Conservation (phyloP, 2,888 invertebrate species). For the Coleophora deauratella region DNA sequence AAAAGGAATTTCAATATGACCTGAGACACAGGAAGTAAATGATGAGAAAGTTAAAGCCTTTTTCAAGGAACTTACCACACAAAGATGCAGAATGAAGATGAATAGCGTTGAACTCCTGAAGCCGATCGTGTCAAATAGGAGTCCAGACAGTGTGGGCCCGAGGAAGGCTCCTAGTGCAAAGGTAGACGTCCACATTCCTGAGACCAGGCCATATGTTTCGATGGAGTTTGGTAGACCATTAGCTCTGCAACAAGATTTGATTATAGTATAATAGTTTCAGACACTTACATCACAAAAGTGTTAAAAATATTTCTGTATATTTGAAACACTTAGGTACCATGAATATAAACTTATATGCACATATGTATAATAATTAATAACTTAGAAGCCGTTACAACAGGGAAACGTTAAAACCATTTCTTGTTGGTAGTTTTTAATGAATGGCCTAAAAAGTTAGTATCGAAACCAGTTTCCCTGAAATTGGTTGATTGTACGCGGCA, state of each 20-base stretch:
- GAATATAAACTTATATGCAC: too few species aligned
- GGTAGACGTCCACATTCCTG: conserved; percentile 92
- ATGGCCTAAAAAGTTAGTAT: too few species aligned
- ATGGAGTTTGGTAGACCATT: conserved; percentile 87
- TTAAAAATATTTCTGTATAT: too few species aligned
- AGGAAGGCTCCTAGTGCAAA: conserved; percentile 92
- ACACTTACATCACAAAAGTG: too few species aligned
- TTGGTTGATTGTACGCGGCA: conserved; percentile 13
- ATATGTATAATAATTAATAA: too few species aligned
- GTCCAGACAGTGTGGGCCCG: conserved; percentile 84
- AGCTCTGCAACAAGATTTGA: conserved; percentile 55
- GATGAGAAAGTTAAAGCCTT: neutral
- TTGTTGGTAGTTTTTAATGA: too few species aligned
- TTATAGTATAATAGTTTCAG: too few species aligned
- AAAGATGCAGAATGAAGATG: conserved; percentile 77
- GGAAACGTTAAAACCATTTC: neutral
- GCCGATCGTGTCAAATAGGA: conserved; percentile 81
- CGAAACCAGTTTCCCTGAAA: neutral
- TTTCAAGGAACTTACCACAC: conserved; percentile 72
- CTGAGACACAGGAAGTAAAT: neutral
- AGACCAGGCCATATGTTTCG: conserved; percentile 91
- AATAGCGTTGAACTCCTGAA: conserved; percentile 82
- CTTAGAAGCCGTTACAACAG: neutral
- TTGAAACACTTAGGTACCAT: too few species aligned
- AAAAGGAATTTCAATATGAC: too few species aligned